A percentile compares a stretch with the other conserved stretches of the same genome.
Evolutionary conservation across 1,140 invertebrate genomes (phyloP).

Genomic region (Drosophila bifasciata): DNA sequence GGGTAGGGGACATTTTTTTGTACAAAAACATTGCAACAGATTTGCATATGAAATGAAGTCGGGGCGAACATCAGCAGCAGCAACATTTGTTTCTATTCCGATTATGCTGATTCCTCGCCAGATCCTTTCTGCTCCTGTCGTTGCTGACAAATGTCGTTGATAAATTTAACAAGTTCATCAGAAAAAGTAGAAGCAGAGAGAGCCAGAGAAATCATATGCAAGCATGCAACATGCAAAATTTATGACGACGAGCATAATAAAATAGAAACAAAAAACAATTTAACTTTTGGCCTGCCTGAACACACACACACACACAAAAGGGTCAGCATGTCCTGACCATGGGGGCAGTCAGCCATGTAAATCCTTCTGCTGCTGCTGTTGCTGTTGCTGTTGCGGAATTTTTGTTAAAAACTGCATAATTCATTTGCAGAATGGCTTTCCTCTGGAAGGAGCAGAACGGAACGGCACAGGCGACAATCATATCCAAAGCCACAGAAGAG

Average conservation of each 20-base stretch:
- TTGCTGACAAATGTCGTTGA: constrained; percentile 68
- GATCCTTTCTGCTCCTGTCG: background rate
- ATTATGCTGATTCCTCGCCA: constrained; percentile 29
- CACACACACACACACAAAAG: constrained; percentile 25
- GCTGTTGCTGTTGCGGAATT: constrained; percentile 53
- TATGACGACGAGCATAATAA: constrained; percentile 56
- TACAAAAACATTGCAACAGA: background rate
- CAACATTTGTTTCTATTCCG: constrained; percentile 10
- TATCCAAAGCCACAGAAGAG: constrained; percentile 37
- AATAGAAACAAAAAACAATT: constrained; percentile 73
- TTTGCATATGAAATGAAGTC: constrained; percentile 35
- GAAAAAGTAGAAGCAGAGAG: constrained; percentile 20
- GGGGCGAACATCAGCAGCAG: constrained; percentile 4
- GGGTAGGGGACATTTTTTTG: too few species aligned
- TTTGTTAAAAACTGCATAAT: constrained; percentile 82
- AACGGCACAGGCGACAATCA: constrained; percentile 37
- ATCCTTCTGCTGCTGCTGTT: constrained; percentile 33
- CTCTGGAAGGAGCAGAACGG: background rate
- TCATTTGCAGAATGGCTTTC: constrained; percentile 49
- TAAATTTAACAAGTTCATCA: constrained; percentile 60
- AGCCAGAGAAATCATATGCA: constrained; percentile 20
- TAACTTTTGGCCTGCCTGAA: constrained; percentile 62
- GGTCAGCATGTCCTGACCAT: constrained; percentile 19
- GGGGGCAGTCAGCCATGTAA: constrained; percentile 60
- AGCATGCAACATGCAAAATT: constrained; percentile 53